These are phyloP conservation scores for Myopa testacea DNA, from an alignment of 2,888 invertebrate genomes.

Conservation along the genomic window DNA sequence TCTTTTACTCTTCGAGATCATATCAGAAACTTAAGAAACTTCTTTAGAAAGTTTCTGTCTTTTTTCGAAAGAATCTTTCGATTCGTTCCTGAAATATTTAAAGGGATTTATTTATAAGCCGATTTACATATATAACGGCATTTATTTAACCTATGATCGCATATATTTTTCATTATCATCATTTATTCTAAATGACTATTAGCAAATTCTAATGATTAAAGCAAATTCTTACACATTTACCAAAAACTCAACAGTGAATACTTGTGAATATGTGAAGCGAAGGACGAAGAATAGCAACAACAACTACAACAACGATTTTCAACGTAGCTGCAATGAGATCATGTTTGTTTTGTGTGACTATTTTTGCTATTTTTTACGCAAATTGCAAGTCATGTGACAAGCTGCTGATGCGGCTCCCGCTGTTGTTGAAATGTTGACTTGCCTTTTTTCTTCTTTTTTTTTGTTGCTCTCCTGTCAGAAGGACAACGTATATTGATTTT, in stretches of 20 bases:
- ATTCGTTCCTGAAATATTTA: too few species aligned
- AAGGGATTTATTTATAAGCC: too few species aligned
- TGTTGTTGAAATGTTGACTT: slow-evolving; percentile 65
- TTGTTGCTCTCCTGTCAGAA: slow-evolving; percentile 17
- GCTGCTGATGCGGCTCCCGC: slow-evolving; percentile 66
- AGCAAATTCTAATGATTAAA: too few species aligned
- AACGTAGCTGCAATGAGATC: slow-evolving; percentile 56
- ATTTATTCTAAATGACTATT: too few species aligned
- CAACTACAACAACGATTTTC: background rate
- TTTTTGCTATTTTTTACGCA: slow-evolving; percentile 48
- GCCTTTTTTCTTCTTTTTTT: slow-evolving; percentile 48
- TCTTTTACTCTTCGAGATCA: too few species aligned
- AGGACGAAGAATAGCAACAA: background rate
- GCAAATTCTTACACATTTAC: background rate
- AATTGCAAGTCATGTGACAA: slow-evolving; percentile 67
- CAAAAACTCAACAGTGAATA: background rate
- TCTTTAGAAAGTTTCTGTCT: too few species aligned
- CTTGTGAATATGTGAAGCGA: slow-evolving; percentile 11
- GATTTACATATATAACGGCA: too few species aligned
- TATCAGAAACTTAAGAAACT: too few species aligned
- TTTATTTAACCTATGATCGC: too few species aligned
- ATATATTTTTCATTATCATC: too few species aligned
- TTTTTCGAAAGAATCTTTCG: too few species aligned
- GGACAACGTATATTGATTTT: slow-evolving; percentile 28
- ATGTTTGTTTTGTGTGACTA: slow-evolving; percentile 60